Evolutionary conservation across 2,113 vertebrate species (phyloP).

Genomic region (Colistium nudipinnis): DNA sequence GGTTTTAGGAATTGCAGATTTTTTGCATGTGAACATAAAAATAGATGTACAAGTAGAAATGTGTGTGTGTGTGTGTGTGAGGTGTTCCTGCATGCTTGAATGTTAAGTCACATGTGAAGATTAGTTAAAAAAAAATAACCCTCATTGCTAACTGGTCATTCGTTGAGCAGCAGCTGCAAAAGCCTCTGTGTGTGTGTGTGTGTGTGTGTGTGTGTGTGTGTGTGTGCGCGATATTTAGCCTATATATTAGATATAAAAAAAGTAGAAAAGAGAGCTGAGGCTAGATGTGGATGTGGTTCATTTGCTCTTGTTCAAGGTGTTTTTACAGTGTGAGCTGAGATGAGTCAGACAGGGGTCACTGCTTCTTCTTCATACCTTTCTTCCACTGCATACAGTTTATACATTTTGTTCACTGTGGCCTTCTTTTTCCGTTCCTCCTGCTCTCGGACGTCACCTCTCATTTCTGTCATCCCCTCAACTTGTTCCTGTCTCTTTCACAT

Average conservation of each 20-base stretch:
- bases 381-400: no score
- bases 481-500: conserved; percentile 13
- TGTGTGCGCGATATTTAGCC: neutral
- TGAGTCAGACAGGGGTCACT: conserved; percentile 63
- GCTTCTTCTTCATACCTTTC: conserved; percentile 41
- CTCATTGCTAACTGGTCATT: neutral
- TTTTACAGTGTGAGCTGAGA: conserved; percentile 35
- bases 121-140: neutral
- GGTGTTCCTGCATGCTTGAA: no score
- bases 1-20: no score
- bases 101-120: no score
- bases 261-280: conserved; percentile 6
- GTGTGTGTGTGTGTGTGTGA: no score
- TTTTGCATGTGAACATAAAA: no score
- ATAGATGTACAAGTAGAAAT: no score
- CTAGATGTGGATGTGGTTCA: conserved; percentile 42
- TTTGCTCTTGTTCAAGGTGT: conserved; percentile 62
- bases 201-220: neutral
- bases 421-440: conserved; percentile 14
- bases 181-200: neutral
- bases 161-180: neutral
- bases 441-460: conserved; percentile 1
- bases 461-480: conserved; percentile 8
- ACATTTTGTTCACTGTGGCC: conserved; percentile 18
- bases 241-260: neutral